A percentile compares a stretch with the other conserved stretches of the same genome.
Evolutionary conservation across 2,888 invertebrate species (phyloP).

Genomic region (Drosophila limbata): DNA sequence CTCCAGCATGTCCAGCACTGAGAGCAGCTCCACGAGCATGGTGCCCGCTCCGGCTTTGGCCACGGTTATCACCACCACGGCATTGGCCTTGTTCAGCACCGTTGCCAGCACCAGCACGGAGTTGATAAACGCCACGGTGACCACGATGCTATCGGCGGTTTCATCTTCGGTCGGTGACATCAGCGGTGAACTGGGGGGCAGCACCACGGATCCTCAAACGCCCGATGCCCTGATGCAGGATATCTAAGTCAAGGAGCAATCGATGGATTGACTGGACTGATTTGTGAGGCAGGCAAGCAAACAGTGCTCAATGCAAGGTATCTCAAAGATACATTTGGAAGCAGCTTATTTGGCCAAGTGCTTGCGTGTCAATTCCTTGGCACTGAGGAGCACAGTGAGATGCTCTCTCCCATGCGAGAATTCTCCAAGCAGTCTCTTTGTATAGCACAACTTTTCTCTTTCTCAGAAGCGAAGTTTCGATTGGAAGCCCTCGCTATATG

Average conservation of each 20-base stretch:
- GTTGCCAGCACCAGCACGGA: conserved; percentile 74
- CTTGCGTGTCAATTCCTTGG: not conserved
- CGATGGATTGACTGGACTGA: not conserved
- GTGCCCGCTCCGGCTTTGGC: conserved; percentile 55
- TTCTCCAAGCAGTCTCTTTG: not conserved
- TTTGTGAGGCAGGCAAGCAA: not conserved
- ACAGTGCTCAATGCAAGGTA: conserved; percentile 8
- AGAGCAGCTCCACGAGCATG: conserved; percentile 58
- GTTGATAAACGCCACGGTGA: conserved; percentile 75
- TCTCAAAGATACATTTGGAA: conserved; percentile 33
- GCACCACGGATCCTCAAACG: conserved; percentile 82
- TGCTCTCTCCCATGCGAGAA: not conserved
- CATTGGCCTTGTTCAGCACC: conserved; percentile 68
- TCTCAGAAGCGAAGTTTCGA: not conserved
- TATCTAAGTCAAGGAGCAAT: conserved; percentile 56
- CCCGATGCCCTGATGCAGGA: conserved; percentile 76
- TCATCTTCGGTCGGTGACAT: conserved; percentile 68
- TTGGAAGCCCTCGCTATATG: not conserved
- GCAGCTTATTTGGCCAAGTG: not conserved
- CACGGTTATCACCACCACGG: conserved; percentile 76
- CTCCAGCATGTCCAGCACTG: conserved; percentile 44
- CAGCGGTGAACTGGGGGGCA: conserved; percentile 67
- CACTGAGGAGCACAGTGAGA: not conserved
- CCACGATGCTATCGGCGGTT: conserved; percentile 76
- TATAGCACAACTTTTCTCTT: conserved; percentile 21